Conservation (phyloP, 2,113 vertebrate species). For the Scomber colias region DNA sequence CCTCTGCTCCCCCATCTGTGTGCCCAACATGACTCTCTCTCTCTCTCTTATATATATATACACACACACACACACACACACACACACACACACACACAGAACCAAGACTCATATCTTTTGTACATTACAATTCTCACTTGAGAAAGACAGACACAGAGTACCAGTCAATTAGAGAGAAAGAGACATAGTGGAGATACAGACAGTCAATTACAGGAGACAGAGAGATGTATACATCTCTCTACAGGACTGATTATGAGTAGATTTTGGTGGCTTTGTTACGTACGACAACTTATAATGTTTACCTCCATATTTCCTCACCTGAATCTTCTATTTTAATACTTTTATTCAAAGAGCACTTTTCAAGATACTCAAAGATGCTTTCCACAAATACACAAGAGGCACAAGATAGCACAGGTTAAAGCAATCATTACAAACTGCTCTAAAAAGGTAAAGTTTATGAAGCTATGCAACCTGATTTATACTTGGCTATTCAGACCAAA, state of each 20-base stretch:
- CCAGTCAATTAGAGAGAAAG: conserved; percentile 10
- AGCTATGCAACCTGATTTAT: background rate
- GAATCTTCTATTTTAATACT: background rate
- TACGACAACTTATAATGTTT: background rate
- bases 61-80: conserved; percentile 3
- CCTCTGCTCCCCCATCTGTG: conserved; percentile 77
- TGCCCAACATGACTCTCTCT: conserved; percentile 49
- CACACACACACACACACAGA: background rate
- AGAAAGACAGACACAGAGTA: background rate
- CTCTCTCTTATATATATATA: background rate
- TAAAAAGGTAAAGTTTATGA: too few species aligned
- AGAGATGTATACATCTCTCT: background rate
- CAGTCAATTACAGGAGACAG: conserved; percentile 19
- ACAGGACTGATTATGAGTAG: background rate
- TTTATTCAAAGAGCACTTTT: too few species aligned
- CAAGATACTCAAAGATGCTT: too few species aligned
- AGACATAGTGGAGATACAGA: background rate
- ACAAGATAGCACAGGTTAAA: too few species aligned
- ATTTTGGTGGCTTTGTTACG: background rate
- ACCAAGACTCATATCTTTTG: conserved; percentile 38
- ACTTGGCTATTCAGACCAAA: too few species aligned
- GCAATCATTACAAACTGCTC: too few species aligned
- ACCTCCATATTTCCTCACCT: background rate
- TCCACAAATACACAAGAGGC: too few species aligned
- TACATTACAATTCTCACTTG: background rate